phyloP scores from a whole-genome alignment of 2,113 vertebrate genomes.

The Acanthisitta chloris region DNA sequence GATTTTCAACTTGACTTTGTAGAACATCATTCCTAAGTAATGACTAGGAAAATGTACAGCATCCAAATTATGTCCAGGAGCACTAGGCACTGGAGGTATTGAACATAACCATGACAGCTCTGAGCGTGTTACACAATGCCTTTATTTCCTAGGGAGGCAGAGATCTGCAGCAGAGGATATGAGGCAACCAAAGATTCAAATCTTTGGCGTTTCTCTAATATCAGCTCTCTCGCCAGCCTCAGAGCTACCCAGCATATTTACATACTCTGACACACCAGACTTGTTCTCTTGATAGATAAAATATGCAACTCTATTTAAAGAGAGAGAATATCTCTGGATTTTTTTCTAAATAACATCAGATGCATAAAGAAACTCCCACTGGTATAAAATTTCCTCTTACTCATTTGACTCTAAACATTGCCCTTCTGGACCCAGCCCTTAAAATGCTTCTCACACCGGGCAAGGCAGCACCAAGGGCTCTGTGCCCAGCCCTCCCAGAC shows the following conservation, averaged over 20 bases:
- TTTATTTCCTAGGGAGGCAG: neutral
- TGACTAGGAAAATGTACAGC: neutral
- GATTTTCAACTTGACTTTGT: neutral
- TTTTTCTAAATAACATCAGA: neutral
- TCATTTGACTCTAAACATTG: neutral
- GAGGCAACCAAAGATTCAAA: neutral
- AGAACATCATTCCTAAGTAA: neutral
- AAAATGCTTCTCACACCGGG: fast-evolving
- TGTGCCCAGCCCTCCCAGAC: neutral
- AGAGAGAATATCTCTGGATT: neutral
- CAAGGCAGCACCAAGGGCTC: neutral
- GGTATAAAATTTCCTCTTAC: neutral
- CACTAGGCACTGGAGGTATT: neutral
- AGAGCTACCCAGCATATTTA: neutral
- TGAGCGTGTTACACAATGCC: neutral
- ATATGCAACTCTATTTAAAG: neutral
- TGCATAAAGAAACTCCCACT: neutral
- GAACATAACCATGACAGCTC: neutral
- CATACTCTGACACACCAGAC: neutral
- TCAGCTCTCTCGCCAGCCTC: neutral
- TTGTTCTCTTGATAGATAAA: neutral
- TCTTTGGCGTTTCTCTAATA: neutral
- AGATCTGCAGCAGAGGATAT: neutral
- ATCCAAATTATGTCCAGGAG: neutral
- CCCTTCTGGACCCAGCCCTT: neutral